phyloP scores from a whole-genome alignment of 2,113 vertebrate genomes.

The Polypterus senegalus region DNA sequence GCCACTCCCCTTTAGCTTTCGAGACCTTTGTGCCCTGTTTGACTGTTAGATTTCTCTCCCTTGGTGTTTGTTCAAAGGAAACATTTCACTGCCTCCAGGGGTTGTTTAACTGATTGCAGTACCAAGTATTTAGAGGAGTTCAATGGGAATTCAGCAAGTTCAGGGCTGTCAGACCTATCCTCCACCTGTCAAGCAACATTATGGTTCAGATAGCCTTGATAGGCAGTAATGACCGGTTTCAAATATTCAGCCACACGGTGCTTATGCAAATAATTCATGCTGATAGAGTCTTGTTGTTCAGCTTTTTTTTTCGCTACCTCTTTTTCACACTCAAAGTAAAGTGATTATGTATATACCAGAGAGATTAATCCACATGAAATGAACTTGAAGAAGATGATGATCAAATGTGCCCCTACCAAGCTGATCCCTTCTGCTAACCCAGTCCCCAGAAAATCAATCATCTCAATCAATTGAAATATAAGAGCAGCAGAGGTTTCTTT shows the following conservation, averaged over 20 bases:
- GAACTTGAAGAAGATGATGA: too few relatives aligned
- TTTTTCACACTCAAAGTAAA: too few relatives aligned
- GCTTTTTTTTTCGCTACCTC: too few relatives aligned
- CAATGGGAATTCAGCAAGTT: slow-evolving; percentile 85
- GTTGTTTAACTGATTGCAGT: slow-evolving; percentile 96
- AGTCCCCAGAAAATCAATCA: too few relatives aligned
- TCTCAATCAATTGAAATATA: too few relatives aligned
- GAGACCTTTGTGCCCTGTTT: slow-evolving; percentile 78
- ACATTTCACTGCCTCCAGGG: slow-evolving; percentile 81
- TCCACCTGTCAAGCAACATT: slow-evolving; percentile 90
- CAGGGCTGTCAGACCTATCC: slow-evolving; percentile 76
- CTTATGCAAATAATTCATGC: not conserved
- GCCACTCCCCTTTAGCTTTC: slow-evolving; percentile 26
- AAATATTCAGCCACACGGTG: slow-evolving; percentile 46
- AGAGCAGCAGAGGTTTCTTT: too few relatives aligned
- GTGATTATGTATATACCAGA: too few relatives aligned
- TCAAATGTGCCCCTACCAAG: too few relatives aligned
- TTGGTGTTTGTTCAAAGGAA: slow-evolving; percentile 83
- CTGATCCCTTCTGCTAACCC: too few relatives aligned
- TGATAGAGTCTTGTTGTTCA: too few relatives aligned
- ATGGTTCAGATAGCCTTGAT: slow-evolving; percentile 71
- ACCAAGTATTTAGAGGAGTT: slow-evolving; percentile 88
- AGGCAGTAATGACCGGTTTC: slow-evolving; percentile 84
- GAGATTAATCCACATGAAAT: too few relatives aligned
- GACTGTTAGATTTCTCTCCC: slow-evolving; percentile 82